Base-by-base conservation (phyloP, 2,113 vertebrate genomes). In the Chaetodon auriga region DNA sequence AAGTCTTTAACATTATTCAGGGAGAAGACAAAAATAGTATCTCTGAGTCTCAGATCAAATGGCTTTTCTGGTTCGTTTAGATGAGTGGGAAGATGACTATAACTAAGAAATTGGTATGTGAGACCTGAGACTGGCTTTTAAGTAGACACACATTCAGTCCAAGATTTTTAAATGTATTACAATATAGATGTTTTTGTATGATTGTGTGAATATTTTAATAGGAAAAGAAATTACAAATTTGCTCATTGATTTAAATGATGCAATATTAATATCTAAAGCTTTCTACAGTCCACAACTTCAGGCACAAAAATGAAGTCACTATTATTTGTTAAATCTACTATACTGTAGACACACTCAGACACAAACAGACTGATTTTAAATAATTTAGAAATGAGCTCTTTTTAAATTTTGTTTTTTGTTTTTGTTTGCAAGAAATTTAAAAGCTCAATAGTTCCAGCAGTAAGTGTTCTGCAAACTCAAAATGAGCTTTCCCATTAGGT, bases 21-120 rank as follows among this genome's bases (percentile, higher is more conserved):
- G 38, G 53, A 15, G 35, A 80, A 30, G 41, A 63, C 62, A 83
- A 86, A 90, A 85, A 85, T 87, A 87, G 80, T 18, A 13, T 21
- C 38, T 1, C 2, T 41, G 51, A 43, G 46, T 79, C 38, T 7
- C 19, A 80, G 78, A 85, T 85, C 54, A 41, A 73, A 71, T 43
- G 45, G 16, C 78, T 80, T 41, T 35, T 85, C 35, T 78, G 0
- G 76, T 82, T 78, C 11, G n/a, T 73, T 81, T 0, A 68, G 62
- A 30, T 6, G 74, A 68, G 62, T 15, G 45, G 25, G 49, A 6
- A 19, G 71, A 82, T 48, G 68, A 57, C 36, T 66, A 0, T 18
- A 38, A 75, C 48, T 41, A 84, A 25, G 18, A 78, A 72, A 61
- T 61, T 35, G 5, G 21, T 73, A 11, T 69, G 14, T 53, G 18